Conservation (phyloP, 2,113 vertebrate species). For the Spizaetus ornatus region DNA sequence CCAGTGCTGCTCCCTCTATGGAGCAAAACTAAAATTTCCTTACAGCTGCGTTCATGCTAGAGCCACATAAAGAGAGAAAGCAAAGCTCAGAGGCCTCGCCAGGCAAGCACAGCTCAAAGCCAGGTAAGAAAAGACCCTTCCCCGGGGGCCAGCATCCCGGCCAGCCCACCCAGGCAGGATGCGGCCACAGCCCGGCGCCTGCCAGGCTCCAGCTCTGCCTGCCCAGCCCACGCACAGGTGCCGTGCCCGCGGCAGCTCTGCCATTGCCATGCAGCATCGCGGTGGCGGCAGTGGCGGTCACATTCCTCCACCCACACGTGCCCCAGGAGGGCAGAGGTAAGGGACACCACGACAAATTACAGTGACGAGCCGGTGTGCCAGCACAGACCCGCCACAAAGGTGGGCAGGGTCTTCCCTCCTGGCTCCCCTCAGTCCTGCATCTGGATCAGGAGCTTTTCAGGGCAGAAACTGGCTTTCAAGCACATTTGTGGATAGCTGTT, state of each 20-base stretch:
- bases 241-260: neutral
- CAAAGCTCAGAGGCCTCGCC: neutral
- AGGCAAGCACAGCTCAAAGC: neutral
- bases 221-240: neutral
- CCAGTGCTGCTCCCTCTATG: neutral
- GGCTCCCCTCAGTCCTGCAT: rapidly evolving
- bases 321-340: neutral
- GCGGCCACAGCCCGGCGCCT: rapidly evolving
- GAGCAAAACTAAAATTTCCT: neutral
- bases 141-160: neutral
- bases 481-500: neutral
- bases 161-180: neutral
- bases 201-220: neutral
- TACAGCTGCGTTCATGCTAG: neutral
- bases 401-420: neutral
- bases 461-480: neutral
- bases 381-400: neutral
- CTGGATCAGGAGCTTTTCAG: neutral
- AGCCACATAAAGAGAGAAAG: neutral
- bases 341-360: rapidly evolving
- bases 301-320: rapidly evolving
- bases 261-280: rapidly evolving
- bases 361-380: rapidly evolving
- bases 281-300: rapidly evolving
- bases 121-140: neutral